phyloP scores from a whole-genome alignment of 2,113 vertebrate genomes.

The Saguinus imperator region DNA sequence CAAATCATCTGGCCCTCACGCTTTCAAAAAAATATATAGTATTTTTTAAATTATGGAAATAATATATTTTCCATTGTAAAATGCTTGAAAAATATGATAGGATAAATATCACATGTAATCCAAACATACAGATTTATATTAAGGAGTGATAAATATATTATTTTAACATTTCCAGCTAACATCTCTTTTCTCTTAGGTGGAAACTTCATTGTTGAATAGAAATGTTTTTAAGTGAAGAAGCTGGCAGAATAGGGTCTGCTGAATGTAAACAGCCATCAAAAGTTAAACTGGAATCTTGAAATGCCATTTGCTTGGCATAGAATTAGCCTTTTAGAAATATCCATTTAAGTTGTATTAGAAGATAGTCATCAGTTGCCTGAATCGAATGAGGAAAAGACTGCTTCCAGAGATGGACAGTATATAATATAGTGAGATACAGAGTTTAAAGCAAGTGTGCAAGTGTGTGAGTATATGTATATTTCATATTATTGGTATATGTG shows the following conservation, averaged over 20 bases:
- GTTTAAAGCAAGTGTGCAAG: constrained; percentile 74
- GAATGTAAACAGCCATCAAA: constrained; percentile 26
- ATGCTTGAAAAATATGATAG: constrained; percentile 22
- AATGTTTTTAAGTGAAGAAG: constrained; percentile 39
- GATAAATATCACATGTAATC: neutral
- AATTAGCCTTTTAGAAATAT: constrained; percentile 49
- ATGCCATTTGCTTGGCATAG: constrained; percentile 48
- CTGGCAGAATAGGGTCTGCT: neutral
- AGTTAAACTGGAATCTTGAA: neutral
- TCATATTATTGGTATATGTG: constrained; percentile 47
- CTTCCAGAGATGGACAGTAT: constrained; percentile 67
- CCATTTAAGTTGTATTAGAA: constrained; percentile 60
- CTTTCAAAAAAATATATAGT: constrained; percentile 6
- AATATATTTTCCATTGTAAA: constrained; percentile 38
- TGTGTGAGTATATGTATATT: constrained; percentile 71
- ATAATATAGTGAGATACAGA: constrained; percentile 66
- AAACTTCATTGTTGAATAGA: constrained; percentile 1
- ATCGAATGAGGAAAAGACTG: constrained; percentile 68
- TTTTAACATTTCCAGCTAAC: constrained; percentile 19
- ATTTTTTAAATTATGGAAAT: constrained; percentile 29
- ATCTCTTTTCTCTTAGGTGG: constrained; percentile 37
- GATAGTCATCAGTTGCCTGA: constrained; percentile 46
- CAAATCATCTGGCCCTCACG: neutral
- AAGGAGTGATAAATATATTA: neutral
- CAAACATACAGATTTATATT: constrained; percentile 12